A percentile compares a stretch with the other conserved stretches of the same genome.
phyloP scores from a whole-genome alignment of 2,797 vertebrate species.

The Hybognathus amarus region DNA sequence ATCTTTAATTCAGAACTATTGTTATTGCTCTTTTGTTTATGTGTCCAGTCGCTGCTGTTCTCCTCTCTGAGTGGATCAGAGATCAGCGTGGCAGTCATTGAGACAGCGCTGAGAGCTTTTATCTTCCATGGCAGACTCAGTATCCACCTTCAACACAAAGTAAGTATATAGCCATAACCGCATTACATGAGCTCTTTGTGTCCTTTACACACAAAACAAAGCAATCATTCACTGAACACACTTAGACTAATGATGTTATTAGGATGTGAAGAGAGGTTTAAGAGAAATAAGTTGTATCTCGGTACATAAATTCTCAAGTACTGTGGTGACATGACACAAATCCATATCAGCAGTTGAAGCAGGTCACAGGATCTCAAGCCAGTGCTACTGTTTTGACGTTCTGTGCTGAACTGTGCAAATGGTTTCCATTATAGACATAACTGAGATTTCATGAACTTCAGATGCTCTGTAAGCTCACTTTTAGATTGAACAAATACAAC shows the following conservation, averaged over 20 bases:
- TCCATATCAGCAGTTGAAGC: background rate
- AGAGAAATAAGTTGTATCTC: background rate
- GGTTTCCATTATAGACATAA: background rate
- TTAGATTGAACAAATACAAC: background rate
- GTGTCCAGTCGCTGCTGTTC: conserved; percentile 68
- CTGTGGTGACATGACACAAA: background rate
- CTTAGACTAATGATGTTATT: background rate
- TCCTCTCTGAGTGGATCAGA: conserved; percentile 71
- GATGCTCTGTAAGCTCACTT: background rate
- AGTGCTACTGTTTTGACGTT: no score
- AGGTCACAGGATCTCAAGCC: background rate
- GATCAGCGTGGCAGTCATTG: conserved; percentile 64
- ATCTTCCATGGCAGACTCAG: conserved; percentile 79
- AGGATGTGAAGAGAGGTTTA: background rate
- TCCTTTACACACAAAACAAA: conserved; percentile 3
- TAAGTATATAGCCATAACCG: conserved; percentile 58
- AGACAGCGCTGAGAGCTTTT: conserved; percentile 83
- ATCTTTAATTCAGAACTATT: background rate
- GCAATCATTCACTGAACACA: background rate
- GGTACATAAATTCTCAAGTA: background rate
- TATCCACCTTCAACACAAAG: conserved; percentile 87
- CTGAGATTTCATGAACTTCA: background rate
- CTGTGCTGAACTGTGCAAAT: background rate
- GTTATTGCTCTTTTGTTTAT: conserved; percentile 6
- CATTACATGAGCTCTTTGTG: background rate